phyloP scores from a whole-genome alignment of 2,797 vertebrate species.

The Neoniphon sammara region DNA sequence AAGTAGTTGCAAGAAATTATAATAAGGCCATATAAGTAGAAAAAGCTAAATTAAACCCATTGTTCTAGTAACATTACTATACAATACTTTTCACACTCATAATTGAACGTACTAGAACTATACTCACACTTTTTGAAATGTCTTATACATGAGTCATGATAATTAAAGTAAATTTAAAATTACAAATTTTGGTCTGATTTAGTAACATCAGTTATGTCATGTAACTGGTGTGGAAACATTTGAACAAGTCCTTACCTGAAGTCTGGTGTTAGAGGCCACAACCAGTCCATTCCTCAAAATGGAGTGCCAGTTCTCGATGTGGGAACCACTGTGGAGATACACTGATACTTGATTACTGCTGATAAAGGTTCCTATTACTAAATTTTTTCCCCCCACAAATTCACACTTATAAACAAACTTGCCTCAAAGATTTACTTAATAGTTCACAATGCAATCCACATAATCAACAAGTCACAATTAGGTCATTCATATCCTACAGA shows the following conservation, averaged over 20 bases:
- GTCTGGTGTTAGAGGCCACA: constrained; percentile 91
- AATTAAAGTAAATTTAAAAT: too few species aligned
- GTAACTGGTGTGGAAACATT: background rate
- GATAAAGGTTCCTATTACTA: background rate
- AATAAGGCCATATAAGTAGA: too few species aligned
- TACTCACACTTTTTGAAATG: background rate
- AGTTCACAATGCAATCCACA: too few species aligned
- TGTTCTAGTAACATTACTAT: too few species aligned
- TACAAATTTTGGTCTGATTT: too few species aligned
- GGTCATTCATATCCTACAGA: too few species aligned
- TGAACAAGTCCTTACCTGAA: constrained; percentile 82
- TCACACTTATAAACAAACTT: background rate
- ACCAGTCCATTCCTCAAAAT: constrained; percentile 93
- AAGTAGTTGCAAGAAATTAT: too few species aligned
- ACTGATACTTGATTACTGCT: background rate
- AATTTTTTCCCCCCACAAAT: background rate
- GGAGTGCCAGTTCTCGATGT: constrained; percentile 95
- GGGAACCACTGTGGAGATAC: constrained; percentile 85
- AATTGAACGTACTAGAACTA: too few species aligned
- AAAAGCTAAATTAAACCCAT: too few species aligned
- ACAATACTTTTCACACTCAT: too few species aligned
- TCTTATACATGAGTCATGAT: background rate
- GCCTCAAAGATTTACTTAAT: too few species aligned
- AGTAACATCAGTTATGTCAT: background rate
- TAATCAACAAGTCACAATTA: too few species aligned